Base-by-base conservation (phyloP, 2,797 vertebrate genomes). In the Clamator glandarius region DNA sequence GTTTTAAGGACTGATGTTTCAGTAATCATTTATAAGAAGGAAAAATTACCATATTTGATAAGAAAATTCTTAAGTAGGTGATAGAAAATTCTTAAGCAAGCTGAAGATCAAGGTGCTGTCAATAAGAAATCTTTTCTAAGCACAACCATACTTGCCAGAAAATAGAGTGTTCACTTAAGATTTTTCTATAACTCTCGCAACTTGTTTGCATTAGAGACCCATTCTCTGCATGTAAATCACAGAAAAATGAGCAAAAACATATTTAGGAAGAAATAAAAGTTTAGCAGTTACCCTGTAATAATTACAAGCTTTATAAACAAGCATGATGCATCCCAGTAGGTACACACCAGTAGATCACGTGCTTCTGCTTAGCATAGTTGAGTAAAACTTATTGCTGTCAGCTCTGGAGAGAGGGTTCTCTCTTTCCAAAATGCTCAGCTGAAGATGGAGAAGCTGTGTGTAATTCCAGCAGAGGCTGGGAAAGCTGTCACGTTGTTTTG, bases 181-280 rank as follows among this genome's bases (percentile, higher is more conserved):
- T 66, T 79, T 83, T 88, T 42, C 69, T 69, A 0, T 75, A 81
- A 54, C 33, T 89, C 36, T 35, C 28, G 25, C 12, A 55, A 9
- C 44, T 33, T 79, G 11, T 73, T 87, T 13, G 1, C 4, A 0
- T 69, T 75, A 76, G 67, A 62, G 61, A 75, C 35, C 19, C 1
- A 0, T 86, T 48, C 29, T 89, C 42, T 90, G 42, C 77, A 36
- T 58, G 39, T 76, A 81, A 76, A 91, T 77, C 33, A 72, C 78
- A 39, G 76, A 62, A 73, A 39, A 77, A 84, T 0, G 7, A 68
- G 74, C 58, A 55, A 68, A 86, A 92, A 73, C 76, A 86, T 78
- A 91, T 88, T 81, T 46, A 82, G 25, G 35, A 50, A 89, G 85
- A 86, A 58, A 73, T 86, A 76, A 69, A 84, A 86, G 25, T 70